These are phyloP conservation scores for Coenobita brevimanus DNA, from an alignment of 1,140 invertebrate species.

Conservation along the genomic window DNA sequence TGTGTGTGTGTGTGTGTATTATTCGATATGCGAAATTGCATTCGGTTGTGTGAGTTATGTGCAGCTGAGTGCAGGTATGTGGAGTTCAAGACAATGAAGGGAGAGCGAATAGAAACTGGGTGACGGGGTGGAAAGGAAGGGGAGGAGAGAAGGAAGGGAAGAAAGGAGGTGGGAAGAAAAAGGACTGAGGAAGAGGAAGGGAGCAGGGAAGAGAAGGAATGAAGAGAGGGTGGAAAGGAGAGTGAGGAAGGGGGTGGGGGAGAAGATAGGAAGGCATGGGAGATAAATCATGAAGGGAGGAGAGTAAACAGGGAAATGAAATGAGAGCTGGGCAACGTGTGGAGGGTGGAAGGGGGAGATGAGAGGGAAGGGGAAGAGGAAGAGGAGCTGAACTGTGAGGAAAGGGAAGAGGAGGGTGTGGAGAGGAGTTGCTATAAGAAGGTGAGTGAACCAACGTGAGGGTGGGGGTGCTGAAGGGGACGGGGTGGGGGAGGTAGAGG, in stretches of 20 bases:
- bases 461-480: background rate
- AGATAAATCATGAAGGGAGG: too few species aligned
- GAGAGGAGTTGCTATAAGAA: background rate
- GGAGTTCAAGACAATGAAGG: too few species aligned
- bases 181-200: background rate
- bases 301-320: too few species aligned
- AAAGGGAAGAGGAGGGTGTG: background rate
- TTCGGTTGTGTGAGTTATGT: background rate
- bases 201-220: background rate
- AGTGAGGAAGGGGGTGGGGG: background rate
- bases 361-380: background rate
- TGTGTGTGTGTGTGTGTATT: conserved; percentile 20
- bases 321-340: background rate
- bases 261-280: background rate
- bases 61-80: background rate
- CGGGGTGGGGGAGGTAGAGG: background rate
- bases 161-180: background rate
- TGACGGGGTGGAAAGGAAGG: background rate
- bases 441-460: background rate
- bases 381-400: background rate
- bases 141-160: background rate
- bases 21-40: too few species aligned
- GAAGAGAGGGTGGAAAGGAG: background rate
- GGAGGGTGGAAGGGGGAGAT: too few species aligned
- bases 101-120: background rate